phyloP scores from a whole-genome alignment of 1,140 invertebrate genomes.

The Drosophila sulfurigaster region DNA sequence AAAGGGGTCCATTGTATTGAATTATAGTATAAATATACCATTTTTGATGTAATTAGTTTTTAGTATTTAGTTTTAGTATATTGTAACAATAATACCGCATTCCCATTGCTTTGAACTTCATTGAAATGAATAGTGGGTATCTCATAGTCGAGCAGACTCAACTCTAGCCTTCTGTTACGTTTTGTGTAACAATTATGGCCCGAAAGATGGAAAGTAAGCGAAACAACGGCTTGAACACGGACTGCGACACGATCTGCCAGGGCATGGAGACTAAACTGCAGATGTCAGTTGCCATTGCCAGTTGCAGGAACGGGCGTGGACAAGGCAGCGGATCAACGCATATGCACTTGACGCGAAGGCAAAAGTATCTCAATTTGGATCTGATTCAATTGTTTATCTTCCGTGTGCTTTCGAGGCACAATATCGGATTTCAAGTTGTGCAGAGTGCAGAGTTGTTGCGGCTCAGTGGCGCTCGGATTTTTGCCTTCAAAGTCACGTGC shows the following conservation, averaged over 20 bases:
- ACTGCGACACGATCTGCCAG: constrained; percentile 23
- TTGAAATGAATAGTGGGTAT: too few relatives aligned
- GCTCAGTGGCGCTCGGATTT: constrained; percentile 72
- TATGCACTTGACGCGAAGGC: constrained; percentile 15
- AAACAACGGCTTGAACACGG: constrained; percentile 27
- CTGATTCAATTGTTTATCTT: constrained; percentile 73
- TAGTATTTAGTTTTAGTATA: too few relatives aligned
- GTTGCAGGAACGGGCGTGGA: constrained; percentile 41
- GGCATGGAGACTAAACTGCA: constrained; percentile 2
- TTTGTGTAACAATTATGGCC: constrained; percentile 9
- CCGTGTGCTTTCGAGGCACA: constrained; percentile 52
- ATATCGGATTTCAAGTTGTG: constrained; percentile 59
- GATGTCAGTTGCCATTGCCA: constrained; percentile 14
- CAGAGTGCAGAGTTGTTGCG: constrained; percentile 43
- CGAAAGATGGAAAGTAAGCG: neutral
- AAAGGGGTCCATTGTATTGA: too few relatives aligned
- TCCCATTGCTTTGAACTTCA: too few relatives aligned
- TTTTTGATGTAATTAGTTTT: too few relatives aligned
- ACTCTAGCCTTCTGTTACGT: too few relatives aligned
- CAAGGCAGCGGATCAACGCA: constrained; percentile 52
- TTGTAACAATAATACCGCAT: too few relatives aligned
- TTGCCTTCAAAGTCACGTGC: constrained; percentile 77
- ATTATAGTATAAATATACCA: too few relatives aligned
- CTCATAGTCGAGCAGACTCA: too few relatives aligned
- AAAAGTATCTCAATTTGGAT: constrained; percentile 35